These are phyloP conservation scores for Tupaia tana DNA, from an alignment of 2,113 vertebrate genomes.

Conservation along the genomic window DNA sequence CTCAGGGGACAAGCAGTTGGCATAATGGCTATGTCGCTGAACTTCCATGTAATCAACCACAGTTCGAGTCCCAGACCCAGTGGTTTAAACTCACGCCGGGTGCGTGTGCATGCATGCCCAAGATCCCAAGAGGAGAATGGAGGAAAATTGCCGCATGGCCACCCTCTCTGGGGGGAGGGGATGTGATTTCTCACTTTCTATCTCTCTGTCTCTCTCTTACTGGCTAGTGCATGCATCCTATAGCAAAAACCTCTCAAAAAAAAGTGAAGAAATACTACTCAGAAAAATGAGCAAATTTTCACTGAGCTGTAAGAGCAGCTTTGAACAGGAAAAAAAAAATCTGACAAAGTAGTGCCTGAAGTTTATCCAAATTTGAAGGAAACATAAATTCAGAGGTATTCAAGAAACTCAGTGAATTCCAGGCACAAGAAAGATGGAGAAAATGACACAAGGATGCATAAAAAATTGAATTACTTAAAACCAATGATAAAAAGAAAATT, in stretches of 20 bases:
- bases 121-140: too few relatives aligned
- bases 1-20: too few relatives aligned
- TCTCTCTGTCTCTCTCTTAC: too few relatives aligned
- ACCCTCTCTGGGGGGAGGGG: too few relatives aligned
- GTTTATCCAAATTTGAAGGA: constrained; percentile 13
- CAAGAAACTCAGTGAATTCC: neutral
- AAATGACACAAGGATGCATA: neutral
- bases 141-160: too few relatives aligned
- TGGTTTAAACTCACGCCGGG: too few relatives aligned
- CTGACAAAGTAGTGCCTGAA: neutral
- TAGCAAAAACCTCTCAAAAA: neutral
- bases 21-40: too few relatives aligned
- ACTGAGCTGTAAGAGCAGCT: neutral
- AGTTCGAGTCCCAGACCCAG: too few relatives aligned
- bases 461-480: neutral
- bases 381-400: neutral
- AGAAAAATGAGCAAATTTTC: neutral
- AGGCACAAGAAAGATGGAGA: neutral
- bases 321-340: neutral
- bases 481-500: neutral
- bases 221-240: too few relatives aligned
- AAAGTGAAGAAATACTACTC: neutral
- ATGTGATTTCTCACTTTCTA: too few relatives aligned
- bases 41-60: too few relatives aligned
- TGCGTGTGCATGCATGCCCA: too few relatives aligned